phyloP scores from a whole-genome alignment of 1,140 invertebrate species.

The Callitettix versicolor region DNA sequence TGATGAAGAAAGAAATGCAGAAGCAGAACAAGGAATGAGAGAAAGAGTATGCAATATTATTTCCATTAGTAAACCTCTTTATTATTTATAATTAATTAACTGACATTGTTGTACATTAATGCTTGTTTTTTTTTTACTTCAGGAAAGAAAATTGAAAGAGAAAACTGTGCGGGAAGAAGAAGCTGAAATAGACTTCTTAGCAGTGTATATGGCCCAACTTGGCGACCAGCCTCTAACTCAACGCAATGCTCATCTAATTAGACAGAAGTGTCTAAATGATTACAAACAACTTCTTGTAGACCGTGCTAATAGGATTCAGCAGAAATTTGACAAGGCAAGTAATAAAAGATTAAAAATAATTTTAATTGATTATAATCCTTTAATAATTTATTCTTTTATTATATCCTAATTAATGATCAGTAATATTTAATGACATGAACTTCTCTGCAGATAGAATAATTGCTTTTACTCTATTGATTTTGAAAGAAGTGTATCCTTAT shows the following conservation, averaged over 20 bases:
- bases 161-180: conserved; percentile 30
- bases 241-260: conserved; percentile 30
- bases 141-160: conserved; percentile 34
- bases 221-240: conserved; percentile 32
- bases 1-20: conserved; percentile 42
- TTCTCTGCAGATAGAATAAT: no score
- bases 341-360: no score
- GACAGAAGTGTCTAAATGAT: conserved; percentile 41
- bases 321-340: conserved; percentile 35
- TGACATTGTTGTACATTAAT: not conserved
- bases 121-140: conserved; percentile 3
- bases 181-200: conserved; percentile 39
- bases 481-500: no score
- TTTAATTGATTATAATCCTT: no score
- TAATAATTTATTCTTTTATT: not conserved
- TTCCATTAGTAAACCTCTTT: not conserved
- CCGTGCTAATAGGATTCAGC: conserved; percentile 41
- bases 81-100: not conserved
- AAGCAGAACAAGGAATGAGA: conserved; percentile 34
- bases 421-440: no score
- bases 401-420: not conserved
- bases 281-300: conserved; percentile 38
- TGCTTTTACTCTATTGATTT: no score
- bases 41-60: conserved; percentile 31
- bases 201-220: conserved; percentile 42